Conservation (phyloP, 2,888 invertebrate genomes). For the Polydrusus pterygomalis region DNA sequence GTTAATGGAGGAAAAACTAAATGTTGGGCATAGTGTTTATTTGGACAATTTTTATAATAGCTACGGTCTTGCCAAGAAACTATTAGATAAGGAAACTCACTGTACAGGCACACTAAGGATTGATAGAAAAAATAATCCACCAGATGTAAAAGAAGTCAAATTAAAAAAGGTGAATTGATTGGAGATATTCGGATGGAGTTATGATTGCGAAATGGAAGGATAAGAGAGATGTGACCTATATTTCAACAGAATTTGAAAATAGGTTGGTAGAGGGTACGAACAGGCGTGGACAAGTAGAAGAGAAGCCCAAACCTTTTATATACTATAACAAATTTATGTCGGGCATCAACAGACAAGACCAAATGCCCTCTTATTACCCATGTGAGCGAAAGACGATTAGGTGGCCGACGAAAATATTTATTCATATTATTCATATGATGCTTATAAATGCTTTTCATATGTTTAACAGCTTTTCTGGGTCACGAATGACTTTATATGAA, state of each 20-base stretch:
- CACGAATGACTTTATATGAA: constrained; percentile 9
- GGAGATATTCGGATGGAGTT: constrained; percentile 25
- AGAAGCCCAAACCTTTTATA: constrained; percentile 30
- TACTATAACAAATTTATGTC: constrained; percentile 48
- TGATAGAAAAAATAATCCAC: constrained; percentile 46
- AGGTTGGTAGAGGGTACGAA: constrained; percentile 37
- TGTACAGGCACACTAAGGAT: constrained; percentile 55
- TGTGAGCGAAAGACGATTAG: constrained; percentile 52
- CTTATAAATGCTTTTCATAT: constrained; percentile 44
- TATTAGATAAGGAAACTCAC: constrained; percentile 54
- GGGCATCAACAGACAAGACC: constrained; percentile 56
- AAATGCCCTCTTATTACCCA: constrained; percentile 60
- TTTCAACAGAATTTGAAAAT: constrained; percentile 60
- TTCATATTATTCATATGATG: constrained; percentile 50
- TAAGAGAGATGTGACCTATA: constrained; percentile 59
- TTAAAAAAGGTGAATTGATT: constrained; percentile 30
- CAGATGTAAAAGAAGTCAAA: constrained; percentile 40
- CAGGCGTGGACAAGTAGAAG: constrained; percentile 45
- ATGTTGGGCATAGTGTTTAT: constrained; percentile 56
- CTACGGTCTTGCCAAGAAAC: constrained; percentile 38
- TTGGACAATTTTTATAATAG: constrained; percentile 58
- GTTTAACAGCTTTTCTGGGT: constrained; percentile 1
- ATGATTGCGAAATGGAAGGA: constrained; percentile 34
- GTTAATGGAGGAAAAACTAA: constrained; percentile 53
- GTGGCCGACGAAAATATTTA: constrained; percentile 60